Evolutionary conservation across 2,113 vertebrate species (phyloP), one percentile per base, ranked within the genome.

Genomic region (Heliornis fulica): DNA sequence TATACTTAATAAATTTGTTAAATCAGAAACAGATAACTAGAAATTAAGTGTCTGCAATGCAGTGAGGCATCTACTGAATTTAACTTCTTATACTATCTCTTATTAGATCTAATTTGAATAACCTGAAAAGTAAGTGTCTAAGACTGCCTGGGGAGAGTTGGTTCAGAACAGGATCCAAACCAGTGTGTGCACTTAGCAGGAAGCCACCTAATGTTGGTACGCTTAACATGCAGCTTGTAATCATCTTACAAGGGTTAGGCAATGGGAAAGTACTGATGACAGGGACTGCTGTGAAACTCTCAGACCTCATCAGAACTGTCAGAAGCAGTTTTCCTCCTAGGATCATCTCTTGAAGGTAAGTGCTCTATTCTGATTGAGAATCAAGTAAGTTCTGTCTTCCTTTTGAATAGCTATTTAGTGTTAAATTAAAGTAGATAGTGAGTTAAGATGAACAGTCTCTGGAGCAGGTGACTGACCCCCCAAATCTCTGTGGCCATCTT

Each of bases 21-120:
- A 83, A 50, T 82, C 25, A 38, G n/a, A 81, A 86, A 19, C 31
- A 50, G 28, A 29, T 61, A 74, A 77, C 22, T 59, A 75, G 71
- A 88, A 88, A 46, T n/a, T 19, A 59, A 51, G 48, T 46, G 6
- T 46, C 25, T 87, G 45, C 25, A 50, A 21, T 71, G 28, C 48
- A 56, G 22, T 12, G 28, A 80, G 77, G 26, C 7, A 8, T 56
- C 65, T 89, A 14, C 14, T 74, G 41, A 89, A 63, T 57, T 57
- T 70, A 77, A 93, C 40, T 51, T 93, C 68, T 83, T 88, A 13
- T 14, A 61, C 34, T 10, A 13, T 57, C 19, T 87, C 54, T 75
- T 79, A 53, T 71, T 91, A 94, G 56, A 40, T 63, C 32, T 79
- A 31, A 71, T 93, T 89, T 94, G 78, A 89, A 85, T 94, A 95